Evolutionary conservation across 2,113 vertebrate species (phyloP), one percentile per base, ranked within the genome.

Genomic region (Callithrix jacchus): DNA sequence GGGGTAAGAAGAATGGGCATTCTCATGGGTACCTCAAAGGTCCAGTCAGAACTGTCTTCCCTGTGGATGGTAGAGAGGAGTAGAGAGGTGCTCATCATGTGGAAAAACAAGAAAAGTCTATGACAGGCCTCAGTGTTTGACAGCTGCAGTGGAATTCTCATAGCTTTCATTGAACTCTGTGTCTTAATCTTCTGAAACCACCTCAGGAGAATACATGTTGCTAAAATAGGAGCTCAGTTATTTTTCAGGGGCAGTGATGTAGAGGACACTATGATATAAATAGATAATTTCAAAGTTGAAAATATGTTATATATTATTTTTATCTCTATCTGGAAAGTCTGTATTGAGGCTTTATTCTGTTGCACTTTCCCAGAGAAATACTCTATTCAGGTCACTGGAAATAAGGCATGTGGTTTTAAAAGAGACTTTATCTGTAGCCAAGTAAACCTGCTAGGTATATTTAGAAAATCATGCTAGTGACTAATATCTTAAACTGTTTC

Each of bases 401-500:
- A 93, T 77, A 81, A 71, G 54, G 52, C 88, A 47, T 87, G 61
- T 91, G 47, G 8, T 71, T 81, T 79, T 64, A 91, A 96, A 58
- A 87, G 73, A 93, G 18, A 52, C 20, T 89, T 93, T 20, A n/a
- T 71, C 25, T 20, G 35, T 52, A 76, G 89, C 45, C 61, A 92
- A 92, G 74, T 52, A 87, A 94, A 95, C 49, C 45, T 94, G 83
- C 81, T 92, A 81, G 88, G 58, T 84, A 93, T 87, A 87, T 89
- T 97, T 81, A 66, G 64, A 90, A 95, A 92, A 82, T 81, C 30
- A 87, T 84, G 49, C 45, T 92, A 47, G 49, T 87, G 92, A 89
- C 56, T 90, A 91, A 73, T 97, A 64, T 25, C 35, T 91, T 91
- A 94, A 94, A 89, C 37, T 70, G 10, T 96, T 97, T 95, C 77